Evolutionary conservation across 2,888 invertebrate genomes (phyloP).

Genomic region (Schrankia costaestrigalis): DNA sequence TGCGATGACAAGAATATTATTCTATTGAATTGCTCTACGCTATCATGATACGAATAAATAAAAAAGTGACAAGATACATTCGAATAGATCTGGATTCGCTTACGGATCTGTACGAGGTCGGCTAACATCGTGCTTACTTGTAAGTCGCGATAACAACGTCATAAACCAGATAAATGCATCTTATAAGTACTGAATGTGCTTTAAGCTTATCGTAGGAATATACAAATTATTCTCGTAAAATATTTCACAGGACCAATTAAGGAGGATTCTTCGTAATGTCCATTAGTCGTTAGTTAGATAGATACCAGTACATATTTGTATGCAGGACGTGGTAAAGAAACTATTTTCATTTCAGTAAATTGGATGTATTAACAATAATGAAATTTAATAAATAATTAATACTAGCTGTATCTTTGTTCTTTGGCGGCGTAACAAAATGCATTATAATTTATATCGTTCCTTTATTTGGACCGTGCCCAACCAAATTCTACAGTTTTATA

Average conservation of each 20-base stretch:
- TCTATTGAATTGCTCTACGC: conserved; percentile 13
- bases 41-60: conserved; percentile 22
- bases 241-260: conserved; percentile 17
- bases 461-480: too few species aligned
- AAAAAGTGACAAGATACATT: conserved; percentile 32
- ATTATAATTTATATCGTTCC: too few species aligned
- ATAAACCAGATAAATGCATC: conserved; percentile 28
- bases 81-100: conserved; percentile 40
- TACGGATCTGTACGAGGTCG: conserved; percentile 52
- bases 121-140: conserved; percentile 31
- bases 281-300: too few species aligned
- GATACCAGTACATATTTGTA: too few species aligned
- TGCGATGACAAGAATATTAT: conserved; percentile 16
- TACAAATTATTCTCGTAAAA: conserved; percentile 16
- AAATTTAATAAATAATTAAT: too few species aligned
- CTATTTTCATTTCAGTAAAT: too few species aligned
- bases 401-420: too few species aligned
- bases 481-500: too few species aligned
- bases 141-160: conserved; percentile 33
- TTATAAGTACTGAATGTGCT: conserved; percentile 10
- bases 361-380: too few species aligned
- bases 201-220: conserved; percentile 17
- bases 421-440: too few species aligned
- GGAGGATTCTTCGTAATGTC: too few species aligned
- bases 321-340: too few species aligned